phyloP scores from a whole-genome alignment of 2,797 vertebrate species.

The Hyperoplus immaculatus region DNA sequence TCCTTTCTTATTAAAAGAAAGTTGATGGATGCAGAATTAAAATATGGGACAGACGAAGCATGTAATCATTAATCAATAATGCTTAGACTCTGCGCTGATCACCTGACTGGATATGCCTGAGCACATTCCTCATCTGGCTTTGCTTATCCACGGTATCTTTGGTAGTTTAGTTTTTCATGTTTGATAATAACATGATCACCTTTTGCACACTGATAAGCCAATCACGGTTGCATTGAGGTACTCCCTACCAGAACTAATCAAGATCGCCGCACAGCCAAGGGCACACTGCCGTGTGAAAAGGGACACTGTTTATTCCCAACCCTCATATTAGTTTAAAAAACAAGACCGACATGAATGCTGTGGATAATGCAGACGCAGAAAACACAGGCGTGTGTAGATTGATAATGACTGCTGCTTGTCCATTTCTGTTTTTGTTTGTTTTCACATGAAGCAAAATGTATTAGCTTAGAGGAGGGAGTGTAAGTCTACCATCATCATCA shows the following conservation, averaged over 20 bases:
- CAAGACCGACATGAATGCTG: conserved; percentile 34
- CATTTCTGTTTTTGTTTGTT: conserved; percentile 15
- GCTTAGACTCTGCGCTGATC: conserved; percentile 32
- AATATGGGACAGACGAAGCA: not conserved
- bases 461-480: conserved; percentile 48
- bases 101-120: conserved; percentile 25
- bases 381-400: conserved; percentile 8
- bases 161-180: not conserved
- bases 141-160: conserved; percentile 41
- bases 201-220: conserved; percentile 56
- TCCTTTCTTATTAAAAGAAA: conserved; percentile 31
- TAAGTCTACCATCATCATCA: conserved; percentile 10
- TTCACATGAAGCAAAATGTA: conserved; percentile 18
- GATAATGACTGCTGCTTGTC: conserved; percentile 9
- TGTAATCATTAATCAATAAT: conserved; percentile 37
- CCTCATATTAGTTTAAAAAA: conserved; percentile 30
- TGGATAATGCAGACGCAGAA: conserved; percentile 30
- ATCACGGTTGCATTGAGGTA: conserved; percentile 17
- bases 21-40: conserved; percentile 27
- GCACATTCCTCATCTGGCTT: conserved; percentile 25
- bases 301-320: not conserved
- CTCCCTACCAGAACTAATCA: conserved; percentile 10
- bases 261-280: not conserved
- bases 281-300: conserved; percentile 53
- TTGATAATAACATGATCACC: conserved; percentile 11